These are phyloP conservation scores for Laodelphax striatellus DNA, from an alignment of 1,140 invertebrate species.

Conservation along the genomic window DNA sequence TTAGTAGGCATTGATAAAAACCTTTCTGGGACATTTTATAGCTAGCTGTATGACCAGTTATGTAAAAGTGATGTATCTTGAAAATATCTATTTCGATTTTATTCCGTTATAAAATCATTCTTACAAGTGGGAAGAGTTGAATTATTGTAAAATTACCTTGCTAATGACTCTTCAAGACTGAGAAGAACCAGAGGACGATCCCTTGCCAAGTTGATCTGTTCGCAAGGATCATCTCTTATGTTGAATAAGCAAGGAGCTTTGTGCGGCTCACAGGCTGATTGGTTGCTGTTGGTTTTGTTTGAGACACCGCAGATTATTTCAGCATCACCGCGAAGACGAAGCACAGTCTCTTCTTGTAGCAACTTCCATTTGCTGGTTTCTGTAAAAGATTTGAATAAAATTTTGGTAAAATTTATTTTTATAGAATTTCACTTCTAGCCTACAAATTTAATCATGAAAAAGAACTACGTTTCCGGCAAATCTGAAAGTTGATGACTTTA, in stretches of 20 bases:
- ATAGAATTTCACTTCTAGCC: too few species aligned
- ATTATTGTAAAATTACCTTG: slow-evolving; percentile 6
- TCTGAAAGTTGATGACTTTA: too few species aligned
- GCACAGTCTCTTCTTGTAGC: slow-evolving; percentile 30
- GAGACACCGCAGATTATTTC: slow-evolving; percentile 31
- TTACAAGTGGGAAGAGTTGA: not conserved
- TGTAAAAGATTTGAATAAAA: too few species aligned
- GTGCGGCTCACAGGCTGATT: slow-evolving; percentile 37
- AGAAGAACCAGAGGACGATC: slow-evolving; percentile 21
- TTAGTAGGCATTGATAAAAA: too few species aligned
- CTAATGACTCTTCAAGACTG: slow-evolving; percentile 1
- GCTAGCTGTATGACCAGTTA: too few species aligned
- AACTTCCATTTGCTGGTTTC: slow-evolving; percentile 20
- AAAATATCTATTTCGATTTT: too few species aligned
- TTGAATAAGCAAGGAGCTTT: slow-evolving; percentile 58
- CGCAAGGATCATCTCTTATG: slow-evolving; percentile 62
- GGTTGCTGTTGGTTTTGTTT: slow-evolving; percentile 22
- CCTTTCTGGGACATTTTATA: too few species aligned
- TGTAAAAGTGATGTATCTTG: too few species aligned
- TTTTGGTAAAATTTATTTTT: too few species aligned
- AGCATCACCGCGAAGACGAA: slow-evolving; percentile 32
- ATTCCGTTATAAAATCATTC: too few species aligned
- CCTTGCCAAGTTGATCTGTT: slow-evolving; percentile 52
- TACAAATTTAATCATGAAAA: too few species aligned
- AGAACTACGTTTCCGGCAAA: too few species aligned